These are phyloP conservation scores for Thamnophis sirtalis DNA, from an alignment of 2,113 vertebrate genomes.

Conservation along the genomic window DNA sequence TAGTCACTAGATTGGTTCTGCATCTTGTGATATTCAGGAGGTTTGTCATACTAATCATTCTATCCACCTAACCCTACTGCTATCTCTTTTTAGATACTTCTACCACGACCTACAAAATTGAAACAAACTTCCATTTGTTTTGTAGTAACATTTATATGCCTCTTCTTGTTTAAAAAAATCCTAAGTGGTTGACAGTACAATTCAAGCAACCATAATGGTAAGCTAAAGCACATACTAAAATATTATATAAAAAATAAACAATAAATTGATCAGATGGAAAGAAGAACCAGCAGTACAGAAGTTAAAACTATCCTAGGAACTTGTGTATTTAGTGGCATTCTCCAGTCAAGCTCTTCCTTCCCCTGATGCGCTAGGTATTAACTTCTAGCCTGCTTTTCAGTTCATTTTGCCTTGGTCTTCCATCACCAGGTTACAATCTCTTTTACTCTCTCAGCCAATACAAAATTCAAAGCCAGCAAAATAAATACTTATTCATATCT, in stretches of 20 bases:
- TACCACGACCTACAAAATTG: not conserved
- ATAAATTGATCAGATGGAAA: not conserved
- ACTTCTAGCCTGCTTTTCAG: not conserved
- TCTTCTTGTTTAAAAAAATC: not conserved
- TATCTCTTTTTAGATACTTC: not conserved
- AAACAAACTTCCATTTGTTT: not conserved
- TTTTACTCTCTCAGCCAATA: not conserved
- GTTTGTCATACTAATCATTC: not conserved
- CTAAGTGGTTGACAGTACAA: not conserved
- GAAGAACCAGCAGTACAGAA: not conserved
- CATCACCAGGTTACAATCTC: not conserved
- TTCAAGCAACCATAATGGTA: not conserved
- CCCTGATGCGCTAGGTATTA: not conserved
- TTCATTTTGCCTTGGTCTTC: not conserved
- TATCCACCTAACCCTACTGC: not conserved
- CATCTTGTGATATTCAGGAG: not conserved
- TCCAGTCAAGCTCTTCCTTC: not conserved
- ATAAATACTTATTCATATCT: not conserved
- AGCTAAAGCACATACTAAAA: not conserved
- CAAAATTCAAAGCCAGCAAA: not conserved
- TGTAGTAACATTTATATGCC: not conserved
- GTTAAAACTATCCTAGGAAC: not conserved
- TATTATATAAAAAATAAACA: not conserved
- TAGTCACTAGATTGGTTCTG: not conserved
- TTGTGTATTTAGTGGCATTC: not conserved